phyloP scores from a whole-genome alignment of 1,140 invertebrate species.

The Rhopalosiphum padi region DNA sequence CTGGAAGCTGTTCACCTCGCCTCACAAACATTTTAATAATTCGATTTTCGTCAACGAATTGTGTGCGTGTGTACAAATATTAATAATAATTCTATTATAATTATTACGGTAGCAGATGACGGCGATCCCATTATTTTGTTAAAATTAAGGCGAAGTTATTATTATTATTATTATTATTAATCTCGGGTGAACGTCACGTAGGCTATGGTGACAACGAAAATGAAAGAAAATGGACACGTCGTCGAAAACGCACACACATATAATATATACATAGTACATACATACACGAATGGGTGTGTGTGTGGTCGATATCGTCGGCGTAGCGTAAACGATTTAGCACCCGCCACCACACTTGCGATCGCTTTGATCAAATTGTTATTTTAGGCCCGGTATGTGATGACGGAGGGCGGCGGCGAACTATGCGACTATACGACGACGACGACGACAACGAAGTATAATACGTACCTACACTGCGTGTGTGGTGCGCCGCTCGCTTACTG shows the following conservation, averaged over 20 bases:
- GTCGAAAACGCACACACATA: neutral
- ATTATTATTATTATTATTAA: neutral
- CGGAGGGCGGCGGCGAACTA: neutral
- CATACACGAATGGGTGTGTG: neutral
- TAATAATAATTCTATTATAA: constrained; percentile 38
- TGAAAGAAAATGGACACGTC: constrained; percentile 7
- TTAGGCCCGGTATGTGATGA: neutral
- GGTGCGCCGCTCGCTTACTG: neutral
- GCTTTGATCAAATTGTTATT: constrained; percentile 46
- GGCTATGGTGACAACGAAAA: neutral
- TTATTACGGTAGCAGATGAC: neutral
- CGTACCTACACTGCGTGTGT: neutral
- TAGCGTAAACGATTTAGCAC: constrained; percentile 46
- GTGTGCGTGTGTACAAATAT: constrained; percentile 10
- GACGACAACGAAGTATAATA: constrained; percentile 2
- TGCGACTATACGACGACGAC: neutral
- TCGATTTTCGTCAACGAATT: constrained; percentile 15
- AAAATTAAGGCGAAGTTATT: neutral
- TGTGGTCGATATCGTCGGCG: neutral
- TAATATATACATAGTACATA: too few relatives aligned
- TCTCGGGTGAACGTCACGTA: constrained; percentile 4
- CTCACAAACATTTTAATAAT: constrained; percentile 34
- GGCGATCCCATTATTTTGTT: constrained; percentile 9
- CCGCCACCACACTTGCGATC: neutral
- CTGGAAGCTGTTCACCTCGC: neutral